A percentile compares a stretch with the other conserved stretches of the same genome.
These are phyloP conservation scores for Rhegmatorhina hoffmannsi DNA, from an alignment of 2,113 vertebrate genomes.

Conservation along the genomic window DNA sequence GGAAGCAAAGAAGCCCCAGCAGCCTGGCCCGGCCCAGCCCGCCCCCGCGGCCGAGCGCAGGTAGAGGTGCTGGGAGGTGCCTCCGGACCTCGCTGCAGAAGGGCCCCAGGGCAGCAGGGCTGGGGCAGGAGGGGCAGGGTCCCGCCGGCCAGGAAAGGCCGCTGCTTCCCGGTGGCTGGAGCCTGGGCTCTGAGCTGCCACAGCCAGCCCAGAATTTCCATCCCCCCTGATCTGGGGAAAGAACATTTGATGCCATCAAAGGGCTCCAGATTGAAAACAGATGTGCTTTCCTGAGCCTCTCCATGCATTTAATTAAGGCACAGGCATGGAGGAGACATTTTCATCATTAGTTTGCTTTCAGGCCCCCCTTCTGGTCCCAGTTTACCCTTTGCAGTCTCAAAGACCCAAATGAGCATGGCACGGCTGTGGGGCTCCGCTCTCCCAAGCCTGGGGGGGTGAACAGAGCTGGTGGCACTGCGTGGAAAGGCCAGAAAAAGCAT, in stretches of 20 bases:
- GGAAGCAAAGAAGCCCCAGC: not conserved
- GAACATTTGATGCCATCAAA: constrained; percentile 99
- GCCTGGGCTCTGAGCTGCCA: constrained; percentile 83
- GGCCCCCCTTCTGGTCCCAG: constrained; percentile 44
- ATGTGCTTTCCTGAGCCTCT: constrained; percentile 90
- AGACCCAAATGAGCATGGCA: constrained; percentile 44
- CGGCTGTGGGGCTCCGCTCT: constrained; percentile 2
- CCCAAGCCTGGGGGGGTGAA: not conserved
- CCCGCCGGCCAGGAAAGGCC: constrained; percentile 12
- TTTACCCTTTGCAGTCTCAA: constrained; percentile 67
- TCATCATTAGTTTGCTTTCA: constrained; percentile 88
- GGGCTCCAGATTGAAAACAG: constrained; percentile 95
- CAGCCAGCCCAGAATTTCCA: constrained; percentile 89
- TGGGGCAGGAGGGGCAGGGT: not conserved
- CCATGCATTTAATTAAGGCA: constrained; percentile 99
- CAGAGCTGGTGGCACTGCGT: not conserved
- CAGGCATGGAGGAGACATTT: constrained; percentile 87
- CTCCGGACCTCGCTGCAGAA: fast-evolving
- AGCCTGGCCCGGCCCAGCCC: not conserved
- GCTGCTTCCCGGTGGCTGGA: constrained; percentile 73
- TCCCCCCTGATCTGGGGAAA: constrained; percentile 90
- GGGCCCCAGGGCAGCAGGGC: not conserved
- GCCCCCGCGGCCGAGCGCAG: not conserved
- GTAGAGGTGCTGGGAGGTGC: not conserved
- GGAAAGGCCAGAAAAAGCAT: not conserved